These are phyloP conservation scores for Cephonodes hylas DNA, from an alignment of 2,888 invertebrate species.

Conservation along the genomic window DNA sequence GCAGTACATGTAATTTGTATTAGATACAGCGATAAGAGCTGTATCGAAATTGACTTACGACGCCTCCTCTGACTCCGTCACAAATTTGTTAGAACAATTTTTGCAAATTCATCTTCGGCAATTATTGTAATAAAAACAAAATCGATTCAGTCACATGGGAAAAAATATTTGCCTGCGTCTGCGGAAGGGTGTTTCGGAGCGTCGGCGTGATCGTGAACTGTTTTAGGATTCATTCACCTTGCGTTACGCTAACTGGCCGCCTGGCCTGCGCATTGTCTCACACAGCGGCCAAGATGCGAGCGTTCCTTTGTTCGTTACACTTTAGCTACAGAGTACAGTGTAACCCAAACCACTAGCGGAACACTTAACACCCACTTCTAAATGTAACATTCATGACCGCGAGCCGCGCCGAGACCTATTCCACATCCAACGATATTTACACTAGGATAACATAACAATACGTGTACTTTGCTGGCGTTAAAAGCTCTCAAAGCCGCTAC, in stretches of 20 bases:
- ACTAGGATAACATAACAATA: conserved; percentile 54
- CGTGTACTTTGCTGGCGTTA: conserved; percentile 47
- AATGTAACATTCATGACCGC: conserved; percentile 57
- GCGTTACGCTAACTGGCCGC: conserved; percentile 66
- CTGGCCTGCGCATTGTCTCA: conserved; percentile 69
- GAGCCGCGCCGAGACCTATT: conserved; percentile 47
- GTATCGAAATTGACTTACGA: conserved; percentile 32
- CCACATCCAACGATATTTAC: conserved; percentile 61
- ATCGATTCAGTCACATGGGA: not conserved
- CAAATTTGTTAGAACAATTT: not conserved
- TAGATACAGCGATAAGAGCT: conserved; percentile 1
- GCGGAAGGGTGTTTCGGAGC: conserved; percentile 24
- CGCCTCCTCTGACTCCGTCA: not conserved
- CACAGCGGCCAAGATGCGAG: conserved; percentile 59
- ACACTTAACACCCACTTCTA: conserved; percentile 66
- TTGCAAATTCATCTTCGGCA: conserved; percentile 5
- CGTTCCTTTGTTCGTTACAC: conserved; percentile 73
- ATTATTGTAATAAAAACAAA: conserved; percentile 9
- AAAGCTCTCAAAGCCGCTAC: conserved; percentile 39
- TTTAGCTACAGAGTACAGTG: conserved; percentile 68
- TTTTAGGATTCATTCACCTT: conserved; percentile 74
- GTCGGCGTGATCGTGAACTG: conserved; percentile 52
- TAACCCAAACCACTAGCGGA: conserved; percentile 59
- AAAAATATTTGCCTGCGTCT: not conserved
- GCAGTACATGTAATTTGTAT: not conserved